Base-by-base conservation (phyloP, 1,140 invertebrate species). In the Planococcus citri region DNA sequence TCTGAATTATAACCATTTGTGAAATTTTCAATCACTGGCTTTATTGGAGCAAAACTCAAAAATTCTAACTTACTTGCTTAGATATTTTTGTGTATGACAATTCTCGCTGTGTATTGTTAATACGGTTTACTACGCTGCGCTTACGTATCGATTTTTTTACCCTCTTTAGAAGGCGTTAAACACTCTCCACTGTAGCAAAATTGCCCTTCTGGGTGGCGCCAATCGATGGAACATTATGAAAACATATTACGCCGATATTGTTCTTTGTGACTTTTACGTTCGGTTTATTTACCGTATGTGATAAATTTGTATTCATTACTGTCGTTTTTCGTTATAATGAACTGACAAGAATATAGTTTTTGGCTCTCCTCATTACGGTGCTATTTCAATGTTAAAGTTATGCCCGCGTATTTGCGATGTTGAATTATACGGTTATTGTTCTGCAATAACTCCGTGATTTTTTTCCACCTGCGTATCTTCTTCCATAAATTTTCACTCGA, bases 61-160 rank as follows among this genome's bases (percentile, higher is more conserved):
- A n/a, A n/a, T n/a, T n/a, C n/a, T n/a, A n/a, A n/a, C n/a, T n/a
- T n/a, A n/a, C n/a, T n/a, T n/a, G n/a, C n/a, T n/a, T n/a, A n/a
- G n/a, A n/a, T n/a, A n/a, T n/a, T n/a, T n/a, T n/a, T n/a, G n/a
- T n/a, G n/a, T n/a, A n/a, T n/a, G n/a, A n/a, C n/a, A n/a, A n/a
- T n/a, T n/a, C n/a, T n/a, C n/a, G n/a, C n/a, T 33, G 29, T 33
- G 12, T 6, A 33, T 6, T 33, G 29, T 33, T 6, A 33, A 6
- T 33, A 33, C n/a, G n/a, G n/a, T 33, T 33, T 24, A 27, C 22
- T 14, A 25, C 22, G 10, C 21, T n/a, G 22, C 25, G 60, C 17
- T 64, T 64, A 9, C 20, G 60, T 64, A 64, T 64, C 25, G 60
- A 64, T 64, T 64, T 64, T 64, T 25, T 64, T 27, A 64, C 60